Evolutionary conservation across 2,888 invertebrate species (phyloP), one percentile per base, ranked within the genome.

Genomic region (Mesorhabditis belari): DNA sequence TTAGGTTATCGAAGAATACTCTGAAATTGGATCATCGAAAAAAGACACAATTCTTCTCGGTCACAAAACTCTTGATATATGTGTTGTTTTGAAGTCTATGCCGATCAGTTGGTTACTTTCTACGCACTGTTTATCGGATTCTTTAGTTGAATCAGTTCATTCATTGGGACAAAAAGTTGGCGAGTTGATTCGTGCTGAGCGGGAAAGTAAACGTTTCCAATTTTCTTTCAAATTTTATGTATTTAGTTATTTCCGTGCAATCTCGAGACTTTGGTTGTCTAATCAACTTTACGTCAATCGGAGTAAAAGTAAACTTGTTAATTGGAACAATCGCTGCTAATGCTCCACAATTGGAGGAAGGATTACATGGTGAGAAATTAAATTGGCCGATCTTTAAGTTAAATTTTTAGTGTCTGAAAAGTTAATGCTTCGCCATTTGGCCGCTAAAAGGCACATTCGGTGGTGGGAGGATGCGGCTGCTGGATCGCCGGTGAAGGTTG

Each of bases 21-120:
- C 94, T 1, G 93, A 93, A 83, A 95, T 98, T 5, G 96, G 96
- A 0, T 92, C 95, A 0, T 95, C 92, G 83, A 96, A 96, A 83
- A 95, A 96, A 80, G 94, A 95, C 2, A 96, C 96, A 0, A 93
- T 96, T 90, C 87, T 95, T 81, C 88, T 90, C 0, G 92, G 93
- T 2, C 90, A 91, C 82, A 94, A 92, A 82, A 88, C 92, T 0
- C 96, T 95, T 0, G 95, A 96, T 79, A 89, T 96, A 65, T 95
- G 95, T 0, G 93, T 96, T 1, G 92, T 96, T 67, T 86, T 96
- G 66, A 95, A 95, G 85, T 93, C 95, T 0, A 82, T 95, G 58
- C 96, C 96, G 0, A 94, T 94, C 1, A 54, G 63, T 63, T 17
- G 12, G 12, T 9, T 35, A 35, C 1, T 26, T 23, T 12, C 17